A percentile compares a stretch with the other conserved stretches of the same genome.
Evolutionary conservation across 64 coral and sea anemone species (phyloP).

Genomic region (Porites lutea): DNA sequence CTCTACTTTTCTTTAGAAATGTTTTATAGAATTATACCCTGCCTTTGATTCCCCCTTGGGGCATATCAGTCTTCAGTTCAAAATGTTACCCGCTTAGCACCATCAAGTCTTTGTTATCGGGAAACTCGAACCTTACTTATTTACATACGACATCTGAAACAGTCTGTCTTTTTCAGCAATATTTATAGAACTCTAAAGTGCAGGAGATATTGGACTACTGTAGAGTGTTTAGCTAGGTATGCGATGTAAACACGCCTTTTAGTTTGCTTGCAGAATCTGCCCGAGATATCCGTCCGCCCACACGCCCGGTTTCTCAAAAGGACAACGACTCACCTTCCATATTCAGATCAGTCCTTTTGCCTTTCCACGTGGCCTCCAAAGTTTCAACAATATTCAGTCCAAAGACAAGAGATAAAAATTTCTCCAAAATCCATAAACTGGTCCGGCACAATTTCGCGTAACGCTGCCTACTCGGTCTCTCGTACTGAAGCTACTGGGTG

Average conservation of each 20-base stretch:
- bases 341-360: not conserved
- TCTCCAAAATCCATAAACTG: too few species aligned
- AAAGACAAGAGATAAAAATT: not conserved
- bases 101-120: slow-evolving; percentile 12
- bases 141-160: slow-evolving; percentile 40
- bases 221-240: not conserved
- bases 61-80: not conserved
- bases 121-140: slow-evolving; percentile 7
- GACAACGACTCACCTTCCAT: slow-evolving; percentile 8
- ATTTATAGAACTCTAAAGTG: slow-evolving; percentile 43
- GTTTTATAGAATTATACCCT: not conserved
- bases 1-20: not conserved
- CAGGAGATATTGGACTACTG: not conserved
- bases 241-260: slow-evolving; percentile 14
- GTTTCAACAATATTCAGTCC: not conserved
- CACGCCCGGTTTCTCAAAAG: not conserved
- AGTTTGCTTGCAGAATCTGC: not conserved
- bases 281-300: not conserved
- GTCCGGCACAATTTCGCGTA: too few species aligned
- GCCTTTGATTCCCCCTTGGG: not conserved
- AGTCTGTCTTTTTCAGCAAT: not conserved
- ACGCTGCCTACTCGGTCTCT: not conserved
- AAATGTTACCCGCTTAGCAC: slow-evolving; percentile 18
- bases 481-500: not conserved
- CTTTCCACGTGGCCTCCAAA: slow-evolving; percentile 30